These are phyloP conservation scores for Rhinogobius similis DNA, from an alignment of 2,113 vertebrate species.

Conservation along the genomic window DNA sequence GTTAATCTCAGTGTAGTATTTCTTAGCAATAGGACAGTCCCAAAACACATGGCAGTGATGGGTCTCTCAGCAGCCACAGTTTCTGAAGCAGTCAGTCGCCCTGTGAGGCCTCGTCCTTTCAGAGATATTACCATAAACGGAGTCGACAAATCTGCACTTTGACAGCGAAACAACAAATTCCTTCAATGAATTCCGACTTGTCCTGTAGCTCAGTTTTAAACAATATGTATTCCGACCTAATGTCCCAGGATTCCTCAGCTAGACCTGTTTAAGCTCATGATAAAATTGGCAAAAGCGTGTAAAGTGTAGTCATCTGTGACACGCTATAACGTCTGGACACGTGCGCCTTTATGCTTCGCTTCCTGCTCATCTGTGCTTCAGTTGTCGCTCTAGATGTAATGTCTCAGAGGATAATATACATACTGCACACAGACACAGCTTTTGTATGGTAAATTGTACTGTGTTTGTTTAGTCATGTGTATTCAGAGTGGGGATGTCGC, in stretches of 20 bases:
- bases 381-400: slow-evolving; percentile 28
- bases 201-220: neutral
- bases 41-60: no score
- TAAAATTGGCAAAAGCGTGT: neutral
- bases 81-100: no score
- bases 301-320: slow-evolving; percentile 36
- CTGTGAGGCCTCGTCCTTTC: no score
- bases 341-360: slow-evolving; percentile 24
- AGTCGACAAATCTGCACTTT: no score
- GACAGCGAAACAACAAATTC: no score
- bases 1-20: no score
- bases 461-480: no score
- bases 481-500: no score
- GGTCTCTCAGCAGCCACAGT: no score
- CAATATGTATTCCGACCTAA: neutral
- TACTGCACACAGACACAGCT: neutral
- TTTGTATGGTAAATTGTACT: neutral
- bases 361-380: slow-evolving; percentile 27
- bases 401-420: slow-evolving; percentile 9
- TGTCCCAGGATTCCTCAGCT: neutral
- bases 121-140: no score
- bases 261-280: slow-evolving; percentile 9
- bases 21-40: no score
- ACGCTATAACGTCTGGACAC: slow-evolving; percentile 9
- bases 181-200: neutral